Evolutionary conservation across 92 coral and sea anemone species (phyloP).

Genomic region (Muricea muricata): DNA sequence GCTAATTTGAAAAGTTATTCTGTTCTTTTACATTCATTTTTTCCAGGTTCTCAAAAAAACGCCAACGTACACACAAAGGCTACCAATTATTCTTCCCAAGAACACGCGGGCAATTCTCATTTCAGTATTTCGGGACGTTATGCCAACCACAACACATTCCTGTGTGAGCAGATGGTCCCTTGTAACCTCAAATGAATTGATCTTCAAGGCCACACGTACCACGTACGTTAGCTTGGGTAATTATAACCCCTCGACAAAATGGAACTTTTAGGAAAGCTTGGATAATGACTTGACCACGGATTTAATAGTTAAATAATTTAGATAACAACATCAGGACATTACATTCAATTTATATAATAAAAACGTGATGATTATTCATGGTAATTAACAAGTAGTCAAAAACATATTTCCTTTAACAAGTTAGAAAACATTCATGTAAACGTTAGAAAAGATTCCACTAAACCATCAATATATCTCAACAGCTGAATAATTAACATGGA

Average conservation of each 20-base stretch:
- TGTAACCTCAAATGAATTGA: conserved; percentile 57
- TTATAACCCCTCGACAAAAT: neutral
- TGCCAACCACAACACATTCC: conserved; percentile 63
- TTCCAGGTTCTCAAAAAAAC: conserved; percentile 10
- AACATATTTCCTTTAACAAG: too few species aligned
- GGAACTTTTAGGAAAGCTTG: neutral
- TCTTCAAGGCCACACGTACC: conserved; percentile 58
- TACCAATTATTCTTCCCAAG: conserved; percentile 62
- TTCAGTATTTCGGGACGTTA: conserved; percentile 63
- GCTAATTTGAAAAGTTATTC: too few species aligned
- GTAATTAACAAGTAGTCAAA: too few species aligned
- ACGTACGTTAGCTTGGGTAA: conserved; percentile 32
- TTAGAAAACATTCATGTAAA: too few species aligned
- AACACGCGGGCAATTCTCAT: conserved; percentile 72
- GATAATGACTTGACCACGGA: neutral
- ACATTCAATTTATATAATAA: too few species aligned
- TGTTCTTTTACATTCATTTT: neutral
- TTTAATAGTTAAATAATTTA: too few species aligned
- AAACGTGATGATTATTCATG: too few species aligned
- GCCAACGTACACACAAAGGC: conserved; percentile 69
- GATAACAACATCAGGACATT: too few species aligned
- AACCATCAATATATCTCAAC: too few species aligned
- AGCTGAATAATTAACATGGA: too few species aligned
- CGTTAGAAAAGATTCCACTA: too few species aligned
- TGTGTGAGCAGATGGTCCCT: conserved; percentile 66